phyloP scores from a whole-genome alignment of 1,140 invertebrate species.

The Agrypnia vestita region DNA sequence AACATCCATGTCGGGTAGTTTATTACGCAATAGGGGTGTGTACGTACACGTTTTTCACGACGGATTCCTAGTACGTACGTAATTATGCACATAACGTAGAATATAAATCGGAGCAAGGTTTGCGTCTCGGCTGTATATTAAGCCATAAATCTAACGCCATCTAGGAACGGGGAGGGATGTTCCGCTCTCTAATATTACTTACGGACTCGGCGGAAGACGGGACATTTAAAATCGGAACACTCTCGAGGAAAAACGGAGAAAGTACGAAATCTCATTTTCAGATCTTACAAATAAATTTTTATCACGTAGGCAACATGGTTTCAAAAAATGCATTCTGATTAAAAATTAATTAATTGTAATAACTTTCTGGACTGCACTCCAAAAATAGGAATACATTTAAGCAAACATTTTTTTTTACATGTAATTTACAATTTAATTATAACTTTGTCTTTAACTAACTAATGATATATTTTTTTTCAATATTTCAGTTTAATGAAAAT shows the following conservation, averaged over 20 bases:
- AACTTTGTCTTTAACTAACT: too few relatives aligned
- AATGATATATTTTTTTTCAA: too few relatives aligned
- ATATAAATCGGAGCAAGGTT: slow-evolving; percentile 43
- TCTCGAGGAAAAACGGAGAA: neutral
- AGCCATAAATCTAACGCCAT: slow-evolving; percentile 45
- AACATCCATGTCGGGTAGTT: too few relatives aligned
- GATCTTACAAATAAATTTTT: neutral
- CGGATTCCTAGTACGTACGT: neutral
- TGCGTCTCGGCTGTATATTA: slow-evolving; percentile 44
- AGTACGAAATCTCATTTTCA: neutral
- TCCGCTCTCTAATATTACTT: slow-evolving; percentile 39
- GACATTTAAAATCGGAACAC: slow-evolving; percentile 33
- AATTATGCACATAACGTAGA: slow-evolving; percentile 19
- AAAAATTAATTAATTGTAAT: too few relatives aligned
- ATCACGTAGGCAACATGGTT: too few relatives aligned
- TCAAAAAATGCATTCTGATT: too few relatives aligned
- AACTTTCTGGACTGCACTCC: too few relatives aligned
- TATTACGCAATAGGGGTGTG: too few relatives aligned
- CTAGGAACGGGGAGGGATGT: slow-evolving; percentile 16
- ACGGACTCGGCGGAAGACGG: slow-evolving; percentile 21
- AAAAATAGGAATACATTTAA: too few relatives aligned
- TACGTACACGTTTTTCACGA: slow-evolving; percentile 19
- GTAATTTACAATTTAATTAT: too few relatives aligned
- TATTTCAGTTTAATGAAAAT: too few relatives aligned
- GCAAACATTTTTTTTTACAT: too few relatives aligned